Evolutionary conservation across 2,797 vertebrate genomes (phyloP).

Genomic region (Heteromormyrus szaboi): DNA sequence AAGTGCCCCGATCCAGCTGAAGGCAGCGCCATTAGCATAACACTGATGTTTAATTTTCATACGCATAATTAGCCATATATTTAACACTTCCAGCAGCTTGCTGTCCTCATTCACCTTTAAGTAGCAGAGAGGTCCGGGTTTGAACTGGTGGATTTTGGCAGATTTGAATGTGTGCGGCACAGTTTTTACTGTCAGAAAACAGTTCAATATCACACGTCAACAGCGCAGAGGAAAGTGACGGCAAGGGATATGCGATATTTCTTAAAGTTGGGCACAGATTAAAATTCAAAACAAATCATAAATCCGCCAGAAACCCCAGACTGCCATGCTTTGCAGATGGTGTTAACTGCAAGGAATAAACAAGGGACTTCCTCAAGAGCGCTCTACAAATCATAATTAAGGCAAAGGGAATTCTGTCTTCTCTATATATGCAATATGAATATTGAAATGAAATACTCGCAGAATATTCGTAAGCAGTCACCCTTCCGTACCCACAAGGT

Average conservation of each 20-base stretch:
- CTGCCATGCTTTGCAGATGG: not conserved
- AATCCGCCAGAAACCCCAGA: not conserved
- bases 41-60: conserved; percentile 97
- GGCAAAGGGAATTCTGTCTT: not conserved
- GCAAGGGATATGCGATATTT: not conserved
- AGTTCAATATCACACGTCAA: conserved; percentile 8
- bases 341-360: not conserved
- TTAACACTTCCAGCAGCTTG: conserved; percentile 85
- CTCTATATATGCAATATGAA: not conserved
- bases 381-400: not conserved
- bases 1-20: conserved; percentile 82
- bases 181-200: not conserved
- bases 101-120: conserved; percentile 67
- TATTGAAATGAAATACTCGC: not conserved
- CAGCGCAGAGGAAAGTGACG: conserved; percentile 17
- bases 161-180: not conserved
- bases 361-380: not conserved
- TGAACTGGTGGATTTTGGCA: not conserved
- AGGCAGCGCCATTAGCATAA: conserved; percentile 92
- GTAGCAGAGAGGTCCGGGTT: conserved; percentile 46
- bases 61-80: conserved; percentile 98
- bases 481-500: not conserved
- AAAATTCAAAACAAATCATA: not conserved
- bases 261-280: not conserved
- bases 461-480: not conserved